phyloP scores from a whole-genome alignment of 2,797 vertebrate species.

The Gymnopithys bicolor region DNA sequence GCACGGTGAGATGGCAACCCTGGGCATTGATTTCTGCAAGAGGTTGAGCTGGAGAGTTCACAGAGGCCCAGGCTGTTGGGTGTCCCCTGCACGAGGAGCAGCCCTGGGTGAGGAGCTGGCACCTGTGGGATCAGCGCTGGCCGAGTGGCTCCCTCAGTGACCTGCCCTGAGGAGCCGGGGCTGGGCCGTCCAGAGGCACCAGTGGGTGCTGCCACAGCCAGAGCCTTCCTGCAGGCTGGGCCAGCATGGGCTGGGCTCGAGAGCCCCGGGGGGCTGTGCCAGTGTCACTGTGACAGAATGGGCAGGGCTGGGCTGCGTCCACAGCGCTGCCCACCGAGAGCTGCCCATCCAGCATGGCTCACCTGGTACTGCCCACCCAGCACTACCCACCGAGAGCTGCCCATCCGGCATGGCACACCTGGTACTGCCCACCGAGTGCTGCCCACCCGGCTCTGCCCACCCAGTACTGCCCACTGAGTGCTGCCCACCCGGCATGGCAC shows the following conservation, averaged over 20 bases:
- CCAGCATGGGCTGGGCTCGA: not conserved
- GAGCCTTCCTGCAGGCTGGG: not conserved
- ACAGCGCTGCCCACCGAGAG: not conserved
- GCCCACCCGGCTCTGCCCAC: no score
- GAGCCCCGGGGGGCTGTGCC: not conserved
- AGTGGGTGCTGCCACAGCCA: not conserved
- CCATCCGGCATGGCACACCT: no score
- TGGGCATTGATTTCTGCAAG: not conserved
- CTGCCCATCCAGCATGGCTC: not conserved
- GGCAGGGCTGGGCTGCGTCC: not conserved
- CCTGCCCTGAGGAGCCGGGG: not conserved
- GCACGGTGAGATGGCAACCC: not conserved
- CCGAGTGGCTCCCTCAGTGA: not conserved
- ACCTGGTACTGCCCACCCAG: no score
- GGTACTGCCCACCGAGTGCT: no score
- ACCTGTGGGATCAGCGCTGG: not conserved
- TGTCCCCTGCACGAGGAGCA: not conserved
- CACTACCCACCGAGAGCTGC: no score
- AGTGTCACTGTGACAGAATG: accelerated
- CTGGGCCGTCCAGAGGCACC: not conserved
- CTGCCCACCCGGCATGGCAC: no score
- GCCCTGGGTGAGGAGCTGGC: not conserved
- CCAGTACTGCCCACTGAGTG: no score
- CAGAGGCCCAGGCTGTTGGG: not conserved
- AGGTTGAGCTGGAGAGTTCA: not conserved